Evolutionary conservation across 2,888 invertebrate genomes (phyloP).

Genomic region (Meta bourneti): DNA sequence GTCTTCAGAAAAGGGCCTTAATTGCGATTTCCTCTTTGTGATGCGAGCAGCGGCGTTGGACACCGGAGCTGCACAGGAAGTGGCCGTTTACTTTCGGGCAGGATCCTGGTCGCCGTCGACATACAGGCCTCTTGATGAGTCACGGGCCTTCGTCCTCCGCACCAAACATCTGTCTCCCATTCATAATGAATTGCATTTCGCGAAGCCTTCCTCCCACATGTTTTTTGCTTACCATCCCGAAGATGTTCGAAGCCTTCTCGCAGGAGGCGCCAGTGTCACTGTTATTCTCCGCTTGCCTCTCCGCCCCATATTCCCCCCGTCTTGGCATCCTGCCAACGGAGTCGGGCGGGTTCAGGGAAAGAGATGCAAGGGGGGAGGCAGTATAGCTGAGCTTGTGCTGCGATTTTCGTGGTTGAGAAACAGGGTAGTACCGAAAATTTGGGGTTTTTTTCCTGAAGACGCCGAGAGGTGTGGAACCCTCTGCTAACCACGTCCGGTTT

Average conservation of each 20-base stretch:
- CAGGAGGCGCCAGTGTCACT: slow-evolving; percentile 56
- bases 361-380: slow-evolving; percentile 18
- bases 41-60: slow-evolving; percentile 6
- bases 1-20: slow-evolving; percentile 52
- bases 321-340: slow-evolving; percentile 70
- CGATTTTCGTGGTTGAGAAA: slow-evolving; percentile 6
- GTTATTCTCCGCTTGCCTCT: not conserved
- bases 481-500: slow-evolving; percentile 57
- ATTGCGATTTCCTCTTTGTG: slow-evolving; percentile 71
- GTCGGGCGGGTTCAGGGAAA: slow-evolving; percentile 60
- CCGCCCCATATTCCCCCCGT: not conserved
- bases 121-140: slow-evolving; percentile 42
- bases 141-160: slow-evolving; percentile 36
- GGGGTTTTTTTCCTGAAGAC: not conserved
- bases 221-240: slow-evolving; percentile 20
- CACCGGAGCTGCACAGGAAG: slow-evolving; percentile 68
- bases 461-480: not conserved
- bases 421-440: not conserved
- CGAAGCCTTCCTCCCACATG: slow-evolving; percentile 50
- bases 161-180: slow-evolving; percentile 67
- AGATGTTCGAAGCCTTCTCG: not conserved
- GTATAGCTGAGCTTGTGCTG: not conserved
- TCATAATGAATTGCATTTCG: slow-evolving; percentile 67
- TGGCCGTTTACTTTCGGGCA: slow-evolving; percentile 67
- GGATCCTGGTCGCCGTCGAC: slow-evolving; percentile 42